These are phyloP conservation scores for Oryzias woworae DNA, from an alignment of 2,113 vertebrate genomes.

Conservation along the genomic window DNA sequence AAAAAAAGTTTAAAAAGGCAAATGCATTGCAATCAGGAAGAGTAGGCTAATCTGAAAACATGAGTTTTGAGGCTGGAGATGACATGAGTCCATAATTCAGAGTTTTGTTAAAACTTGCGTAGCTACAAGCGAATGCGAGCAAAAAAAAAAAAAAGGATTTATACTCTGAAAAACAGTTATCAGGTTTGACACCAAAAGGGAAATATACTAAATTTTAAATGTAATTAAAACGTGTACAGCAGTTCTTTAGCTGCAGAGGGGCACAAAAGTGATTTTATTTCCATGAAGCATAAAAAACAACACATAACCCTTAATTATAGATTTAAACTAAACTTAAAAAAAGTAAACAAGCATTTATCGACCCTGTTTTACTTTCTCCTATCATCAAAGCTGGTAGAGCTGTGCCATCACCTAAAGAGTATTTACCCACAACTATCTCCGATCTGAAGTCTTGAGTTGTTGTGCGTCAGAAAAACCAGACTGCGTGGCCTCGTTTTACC, in stretches of 20 bases:
- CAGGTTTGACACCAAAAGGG: constrained; percentile 4
- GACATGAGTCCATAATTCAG: no score
- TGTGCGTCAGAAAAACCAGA: neutral
- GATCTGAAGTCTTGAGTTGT: constrained; percentile 3
- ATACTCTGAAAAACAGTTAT: neutral
- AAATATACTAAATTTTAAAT: constrained; percentile 1
- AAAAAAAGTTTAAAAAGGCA: no score
- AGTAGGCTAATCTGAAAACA: no score
- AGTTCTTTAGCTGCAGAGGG: neutral
- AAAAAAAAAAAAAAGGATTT: no score
- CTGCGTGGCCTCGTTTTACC: neutral
- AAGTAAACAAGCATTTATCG: constrained; percentile 1
- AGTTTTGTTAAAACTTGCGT: no score
- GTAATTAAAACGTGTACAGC: neutral
- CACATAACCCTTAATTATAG: constrained; percentile 3
- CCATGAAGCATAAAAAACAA: constrained; percentile 8
- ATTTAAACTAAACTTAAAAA: constrained; percentile 7
- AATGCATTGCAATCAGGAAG: no score
- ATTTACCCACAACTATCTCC: neutral
- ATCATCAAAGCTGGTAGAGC: neutral
- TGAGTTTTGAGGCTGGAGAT: no score
- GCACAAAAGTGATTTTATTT: constrained; percentile 37
- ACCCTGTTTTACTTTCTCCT: neutral
- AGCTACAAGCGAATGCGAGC: no score
- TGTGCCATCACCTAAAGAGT: neutral